A percentile compares a stretch with the other conserved stretches of the same genome.
Evolutionary conservation across 1,140 invertebrate genomes (phyloP).

Genomic region (Penaeus vannamei): DNA sequence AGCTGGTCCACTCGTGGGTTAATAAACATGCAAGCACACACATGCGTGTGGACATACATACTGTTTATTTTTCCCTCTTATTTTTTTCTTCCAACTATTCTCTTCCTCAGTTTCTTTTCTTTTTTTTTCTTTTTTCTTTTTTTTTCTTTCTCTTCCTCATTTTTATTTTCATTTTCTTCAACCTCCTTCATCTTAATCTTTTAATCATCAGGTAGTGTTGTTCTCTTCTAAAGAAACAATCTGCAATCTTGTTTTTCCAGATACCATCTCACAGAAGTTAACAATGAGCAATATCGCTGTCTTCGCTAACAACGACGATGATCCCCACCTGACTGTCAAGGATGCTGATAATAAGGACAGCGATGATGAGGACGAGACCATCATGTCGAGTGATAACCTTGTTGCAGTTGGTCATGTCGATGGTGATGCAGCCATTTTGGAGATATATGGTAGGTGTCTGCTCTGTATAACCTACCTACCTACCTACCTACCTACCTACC

Average conservation of each 20-base stretch:
- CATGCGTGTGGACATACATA: too few relatives aligned
- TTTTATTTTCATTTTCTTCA: too few relatives aligned
- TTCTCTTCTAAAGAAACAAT: too few relatives aligned
- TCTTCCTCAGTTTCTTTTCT: too few relatives aligned
- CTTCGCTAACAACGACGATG: constrained; percentile 75
- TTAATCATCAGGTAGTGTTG: not conserved
- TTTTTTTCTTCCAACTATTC: too few relatives aligned
- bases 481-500: not conserved
- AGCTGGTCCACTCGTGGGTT: too few relatives aligned
- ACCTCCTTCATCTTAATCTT: constrained; percentile 37
- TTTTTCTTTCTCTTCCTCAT: too few relatives aligned
- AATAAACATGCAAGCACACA: too few relatives aligned
- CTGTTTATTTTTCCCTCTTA: too few relatives aligned
- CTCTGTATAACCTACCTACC: not conserved
- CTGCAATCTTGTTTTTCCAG: constrained; percentile 43
- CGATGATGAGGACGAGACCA: constrained; percentile 85
- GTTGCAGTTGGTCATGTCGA: constrained; percentile 89
- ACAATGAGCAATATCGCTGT: constrained; percentile 75
- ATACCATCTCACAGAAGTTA: constrained; percentile 70
- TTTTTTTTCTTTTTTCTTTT: too few relatives aligned
- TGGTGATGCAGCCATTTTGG: constrained; percentile 86
- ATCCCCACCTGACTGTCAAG: constrained; percentile 75
- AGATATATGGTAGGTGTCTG: constrained; percentile 83
- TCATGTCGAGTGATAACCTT: constrained; percentile 93
- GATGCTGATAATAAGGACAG: constrained; percentile 84